Base-by-base conservation (phyloP, 2,797 vertebrate species). In the Lycodopsis pacificus region DNA sequence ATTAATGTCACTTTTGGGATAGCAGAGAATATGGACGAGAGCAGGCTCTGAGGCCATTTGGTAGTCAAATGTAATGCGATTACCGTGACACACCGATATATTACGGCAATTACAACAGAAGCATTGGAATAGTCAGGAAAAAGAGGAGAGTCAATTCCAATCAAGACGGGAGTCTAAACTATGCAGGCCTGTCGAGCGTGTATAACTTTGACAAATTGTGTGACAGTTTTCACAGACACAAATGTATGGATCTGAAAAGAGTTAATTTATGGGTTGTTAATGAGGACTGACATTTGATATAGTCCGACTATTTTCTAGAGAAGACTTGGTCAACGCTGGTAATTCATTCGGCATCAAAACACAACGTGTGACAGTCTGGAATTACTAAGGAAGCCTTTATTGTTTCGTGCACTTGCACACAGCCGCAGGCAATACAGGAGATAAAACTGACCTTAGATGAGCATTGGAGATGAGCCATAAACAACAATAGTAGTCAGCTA, bases 21-120 rank as follows among this genome's bases (percentile, higher is more conserved):
- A 87, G 89, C 81, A 81, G 75, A 77, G 72, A 89, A 85, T 90
- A 94, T 83, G 83, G 90, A 94, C 93, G 91, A 87, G 73, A 30
- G 65, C 57, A 44, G 70, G 56, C 73, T 85, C 61, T 7, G 61
- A 40, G 48, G 74, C 75, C 76, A 91, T 93, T 95, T 93, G 88
- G 85, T 91, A 92, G 90, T 93, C 90, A 92, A 87, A 94, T 89
- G 81, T 89, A 92, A 90, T 82, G 79, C 48, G 81, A 93, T 94
- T 92, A 93, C 79, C 87, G 76, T 90, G 91, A 89, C 91, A 89
- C 79, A 64, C 83, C 90, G 83, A 94, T 95, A 90, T 78, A 88
- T 93, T 90, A 92, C 84, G 49, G 67, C 83, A 91, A 94, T 92
- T 91, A 93, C 87, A 91, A 78, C 72, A 86, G 90, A 94, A 91